Evolutionary conservation across 2,113 vertebrate species (phyloP), one percentile per base, ranked within the genome.

Genomic region (Pycnonotus jocosus): DNA sequence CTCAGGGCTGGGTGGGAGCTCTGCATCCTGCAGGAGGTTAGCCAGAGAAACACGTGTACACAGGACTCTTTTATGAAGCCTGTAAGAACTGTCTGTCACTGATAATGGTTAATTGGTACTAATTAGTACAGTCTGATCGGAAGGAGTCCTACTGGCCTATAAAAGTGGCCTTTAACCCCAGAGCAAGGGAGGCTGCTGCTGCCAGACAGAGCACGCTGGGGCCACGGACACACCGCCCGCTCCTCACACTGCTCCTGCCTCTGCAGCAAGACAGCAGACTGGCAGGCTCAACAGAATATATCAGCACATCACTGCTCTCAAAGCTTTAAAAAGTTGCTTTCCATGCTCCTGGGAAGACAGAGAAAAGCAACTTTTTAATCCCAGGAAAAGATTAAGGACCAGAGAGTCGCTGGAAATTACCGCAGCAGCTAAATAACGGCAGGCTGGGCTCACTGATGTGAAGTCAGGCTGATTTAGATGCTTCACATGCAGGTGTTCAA

Each of bases 21-120:
- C 62, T 21, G 72, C 84, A 37, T 11, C 31, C 71, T 3, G 0
- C 84, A 33, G 72, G 57, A 50, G 35, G n/a, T 9, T 28, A 7
- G 2, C 35, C 23, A 33, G 48, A 53, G 72, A 61, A 77, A 73
- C 47, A 56, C 15, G 6, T 2, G 2, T 4, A 11, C 4, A 16
- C 3, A 1, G 30, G 13, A 14, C 30, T 31, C n/a, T 33, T 90
- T 92, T 48, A 74, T 40, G 56, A 74, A 69, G 74, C 56, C 62
- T 13, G 0, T 78, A 90, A 81, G 61, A 72, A 35, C 62, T n/a
- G 88, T 66, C 78, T 85, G 65, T 54, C 61, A 68, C 54, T 27
- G 84, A 80, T 66, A 91, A 88, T 18, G 27, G 61, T 61, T 93
- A 92, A 92, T 65, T 89, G 78, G 56, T 38, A 48, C 84, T 73